A percentile compares a stretch with the other conserved stretches of the same genome.
Evolutionary conservation across 2,888 invertebrate species (phyloP).

Genomic region (Andrena bicolor): DNA sequence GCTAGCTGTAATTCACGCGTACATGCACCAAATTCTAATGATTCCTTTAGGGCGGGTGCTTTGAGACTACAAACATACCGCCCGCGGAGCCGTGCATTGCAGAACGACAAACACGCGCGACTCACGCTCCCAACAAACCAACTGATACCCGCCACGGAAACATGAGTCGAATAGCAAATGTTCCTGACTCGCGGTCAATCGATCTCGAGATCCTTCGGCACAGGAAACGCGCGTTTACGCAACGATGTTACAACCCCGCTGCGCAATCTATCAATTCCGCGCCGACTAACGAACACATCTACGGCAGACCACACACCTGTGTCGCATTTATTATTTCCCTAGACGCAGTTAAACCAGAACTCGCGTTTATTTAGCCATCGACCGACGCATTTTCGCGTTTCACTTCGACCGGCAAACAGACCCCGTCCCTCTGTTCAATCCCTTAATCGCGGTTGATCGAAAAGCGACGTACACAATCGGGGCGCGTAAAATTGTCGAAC

Average conservation of each 20-base stretch:
- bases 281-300: neutral
- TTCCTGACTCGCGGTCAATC: constrained; percentile 4
- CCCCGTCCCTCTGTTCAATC: neutral
- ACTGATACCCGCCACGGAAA: constrained; percentile 11
- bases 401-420: neutral
- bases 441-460: neutral
- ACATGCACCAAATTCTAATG: constrained; percentile 14
- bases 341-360: neutral
- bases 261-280: neutral
- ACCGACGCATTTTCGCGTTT: neutral
- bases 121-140: neutral
- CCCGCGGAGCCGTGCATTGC: neutral
- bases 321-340: constrained; percentile 17
- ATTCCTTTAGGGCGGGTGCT: neutral
- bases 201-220: neutral
- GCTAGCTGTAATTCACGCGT: neutral
- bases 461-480: neutral
- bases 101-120: neutral
- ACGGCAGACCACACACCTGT: neutral
- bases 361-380: neutral
- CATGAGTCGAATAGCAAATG: constrained; percentile 6
- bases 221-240: constrained; percentile 1
- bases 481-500: neutral
- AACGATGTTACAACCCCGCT: neutral
- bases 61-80: neutral